Evolutionary conservation across 1,140 invertebrate genomes (phyloP), one percentile per base, ranked within the genome.

Genomic region (Lepidurus packardi): DNA sequence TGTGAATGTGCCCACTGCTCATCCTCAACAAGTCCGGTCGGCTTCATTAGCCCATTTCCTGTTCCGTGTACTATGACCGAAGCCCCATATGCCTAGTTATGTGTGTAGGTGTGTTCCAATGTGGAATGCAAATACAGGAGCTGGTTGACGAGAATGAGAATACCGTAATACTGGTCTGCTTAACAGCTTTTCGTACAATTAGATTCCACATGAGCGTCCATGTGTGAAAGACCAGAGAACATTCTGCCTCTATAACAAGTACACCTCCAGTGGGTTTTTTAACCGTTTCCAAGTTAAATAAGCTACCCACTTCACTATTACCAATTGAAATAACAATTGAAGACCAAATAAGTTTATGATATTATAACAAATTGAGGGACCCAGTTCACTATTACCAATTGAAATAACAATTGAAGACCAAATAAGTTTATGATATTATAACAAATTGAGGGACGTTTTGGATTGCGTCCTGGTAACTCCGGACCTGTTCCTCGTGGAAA

Each of bases 201-300:
- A 65, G 53, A 65, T 65, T 65, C 53, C 53, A 21, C 53, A 65
- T 65, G 53, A 65, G 9, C 53, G 53, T 65, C 21, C 53, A 65
- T 16, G 53, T 16, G 53, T 65, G 0, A 65, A 21, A 65, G 13
- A 34, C 34, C 34, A 34, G 2, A 13, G 53, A 7, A 1, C n/a
- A 13, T 9, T 65, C 45, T 65, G 9, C 21, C 53, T 6, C 21
- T 0, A 11, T 65, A 13, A n/a, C 53, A 16, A 16, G 16, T 65
- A 7, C 13, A 65, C 7, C 6, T 21, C 9, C 13, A 65, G 21
- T 21, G 53, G 53, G 7, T 65, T 21, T 65, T 16, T n/a, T 21
- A 65, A 65, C 53, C 16, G 8, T 65, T 65, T 16, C 21, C 21
- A 13, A 4, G 53, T 13, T 65, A 21, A 65, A 21, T 65, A 34